These are phyloP conservation scores for Palythoa grandis DNA, from an alignment of 92 coral and sea anemone species.

Conservation along the genomic window DNA sequence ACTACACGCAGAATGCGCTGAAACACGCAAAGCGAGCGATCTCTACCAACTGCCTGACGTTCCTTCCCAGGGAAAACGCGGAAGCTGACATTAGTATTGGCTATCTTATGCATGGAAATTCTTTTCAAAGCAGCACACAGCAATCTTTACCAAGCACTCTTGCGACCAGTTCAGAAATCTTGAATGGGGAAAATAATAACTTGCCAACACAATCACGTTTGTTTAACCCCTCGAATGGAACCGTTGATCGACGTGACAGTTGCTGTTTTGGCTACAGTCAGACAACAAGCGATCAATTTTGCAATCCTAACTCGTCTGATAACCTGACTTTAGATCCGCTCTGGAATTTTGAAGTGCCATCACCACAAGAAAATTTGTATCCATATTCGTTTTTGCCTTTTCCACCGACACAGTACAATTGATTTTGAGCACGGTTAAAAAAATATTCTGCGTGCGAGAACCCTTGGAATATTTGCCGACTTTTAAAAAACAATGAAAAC, in stretches of 20 bases:
- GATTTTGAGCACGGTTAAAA: neutral
- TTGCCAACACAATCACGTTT: slow-evolving; percentile 23
- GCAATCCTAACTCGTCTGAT: neutral
- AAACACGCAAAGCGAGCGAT: neutral
- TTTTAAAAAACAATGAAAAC: no score
- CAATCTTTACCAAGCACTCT: neutral
- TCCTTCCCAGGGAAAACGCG: neutral
- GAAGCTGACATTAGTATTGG: slow-evolving; percentile 16
- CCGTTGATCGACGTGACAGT: neutral
- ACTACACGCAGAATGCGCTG: neutral
- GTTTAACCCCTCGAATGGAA: neutral
- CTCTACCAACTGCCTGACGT: neutral
- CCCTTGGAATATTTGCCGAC: no score
- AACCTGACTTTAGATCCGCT: neutral
- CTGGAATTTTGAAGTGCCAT: neutral
- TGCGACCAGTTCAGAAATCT: neutral
- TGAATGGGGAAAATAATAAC: neutral
- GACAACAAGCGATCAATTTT: neutral
- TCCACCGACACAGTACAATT: neutral
- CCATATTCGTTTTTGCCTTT: neutral
- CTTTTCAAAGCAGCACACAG: slow-evolving; percentile 7
- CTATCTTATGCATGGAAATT: neutral
- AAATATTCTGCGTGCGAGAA: neutral
- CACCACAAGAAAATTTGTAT: neutral
- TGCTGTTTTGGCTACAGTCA: neutral